Evolutionary conservation across 23 tunicate species (phyloP).

Genomic region (Oikopleura dioica): DNA sequence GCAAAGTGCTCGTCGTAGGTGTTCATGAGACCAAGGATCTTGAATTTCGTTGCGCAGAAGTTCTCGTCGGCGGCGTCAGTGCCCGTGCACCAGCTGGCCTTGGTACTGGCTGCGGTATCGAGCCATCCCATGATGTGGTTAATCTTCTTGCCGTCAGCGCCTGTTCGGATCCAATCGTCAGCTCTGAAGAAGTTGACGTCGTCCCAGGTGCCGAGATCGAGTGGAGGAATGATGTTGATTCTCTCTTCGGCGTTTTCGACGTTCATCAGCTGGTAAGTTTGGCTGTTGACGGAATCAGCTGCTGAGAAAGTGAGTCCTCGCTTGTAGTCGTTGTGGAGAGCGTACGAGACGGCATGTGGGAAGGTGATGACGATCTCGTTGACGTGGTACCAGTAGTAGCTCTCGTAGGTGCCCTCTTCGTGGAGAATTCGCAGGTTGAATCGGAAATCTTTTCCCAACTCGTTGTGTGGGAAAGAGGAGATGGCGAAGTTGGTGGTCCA

Average conservation of each 20-base stretch:
- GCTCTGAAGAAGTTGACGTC: too few species aligned
- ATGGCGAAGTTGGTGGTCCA: background rate
- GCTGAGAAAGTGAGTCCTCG: background rate
- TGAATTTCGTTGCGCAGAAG: background rate
- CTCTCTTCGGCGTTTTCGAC: background rate
- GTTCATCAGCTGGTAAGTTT: background rate
- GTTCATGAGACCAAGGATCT: background rate
- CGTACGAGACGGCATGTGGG: background rate
- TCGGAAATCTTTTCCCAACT: background rate
- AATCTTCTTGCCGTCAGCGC: too few species aligned
- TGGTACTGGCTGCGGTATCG: too few species aligned
- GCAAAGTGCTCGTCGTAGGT: background rate
- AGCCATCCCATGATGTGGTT: too few species aligned
- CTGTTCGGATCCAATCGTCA: too few species aligned
- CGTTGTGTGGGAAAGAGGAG: background rate
- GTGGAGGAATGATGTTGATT: background rate
- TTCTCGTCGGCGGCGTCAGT: background rate
- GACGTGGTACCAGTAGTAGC: background rate
- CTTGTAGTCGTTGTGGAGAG: background rate
- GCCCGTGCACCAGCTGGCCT: background rate
- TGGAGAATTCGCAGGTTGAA: background rate
- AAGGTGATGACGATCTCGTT: background rate
- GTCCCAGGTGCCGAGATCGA: background rate
- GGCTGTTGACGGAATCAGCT: background rate
- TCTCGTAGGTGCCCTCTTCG: background rate